Percentiles rank a stretch among this genome's conserved stretches.
Evolutionary conservation across 2,888 invertebrate species (phyloP).

Genomic region (Philereme transversata): DNA sequence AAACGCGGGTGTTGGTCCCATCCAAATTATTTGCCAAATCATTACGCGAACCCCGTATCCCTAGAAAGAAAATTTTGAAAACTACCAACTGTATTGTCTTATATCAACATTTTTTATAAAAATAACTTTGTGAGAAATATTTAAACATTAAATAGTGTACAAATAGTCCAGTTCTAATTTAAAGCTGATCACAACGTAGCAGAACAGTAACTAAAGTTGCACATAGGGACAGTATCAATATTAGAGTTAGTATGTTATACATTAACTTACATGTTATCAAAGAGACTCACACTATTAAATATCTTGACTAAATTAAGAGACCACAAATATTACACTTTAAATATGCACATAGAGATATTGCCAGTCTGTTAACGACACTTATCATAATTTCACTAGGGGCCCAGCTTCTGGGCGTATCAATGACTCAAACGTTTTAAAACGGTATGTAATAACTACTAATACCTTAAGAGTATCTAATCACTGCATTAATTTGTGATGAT

Average conservation of each 20-base stretch:
- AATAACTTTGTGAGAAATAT: constrained; percentile 78
- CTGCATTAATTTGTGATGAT: constrained; percentile 83
- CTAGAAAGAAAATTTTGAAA: constrained; percentile 58
- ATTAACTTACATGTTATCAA: constrained; percentile 74
- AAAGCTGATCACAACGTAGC: constrained; percentile 82
- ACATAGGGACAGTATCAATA: constrained; percentile 77
- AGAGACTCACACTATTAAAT: constrained; percentile 83
- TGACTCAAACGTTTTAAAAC: constrained; percentile 80
- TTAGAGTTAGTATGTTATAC: constrained; percentile 75
- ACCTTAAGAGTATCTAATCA: constrained; percentile 82
- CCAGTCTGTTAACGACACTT: constrained; percentile 82
- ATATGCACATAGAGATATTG: constrained; percentile 83
- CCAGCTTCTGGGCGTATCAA: constrained; percentile 79
- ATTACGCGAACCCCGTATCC: constrained; percentile 57
- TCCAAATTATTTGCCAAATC: constrained; percentile 72
- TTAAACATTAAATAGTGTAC: constrained; percentile 71
- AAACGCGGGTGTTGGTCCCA: constrained; percentile 78
- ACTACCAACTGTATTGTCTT: constrained; percentile 80
- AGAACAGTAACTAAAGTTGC: constrained; percentile 72
- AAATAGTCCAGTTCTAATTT: constrained; percentile 78
- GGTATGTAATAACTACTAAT: constrained; percentile 82
- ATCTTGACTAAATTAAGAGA: constrained; percentile 84
- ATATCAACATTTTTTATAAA: constrained; percentile 78
- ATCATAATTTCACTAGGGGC: constrained; percentile 80
- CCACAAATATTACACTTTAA: constrained; percentile 79